phyloP scores from a whole-genome alignment of 2,113 vertebrate species.

The Cyprinodon brontotheroides region DNA sequence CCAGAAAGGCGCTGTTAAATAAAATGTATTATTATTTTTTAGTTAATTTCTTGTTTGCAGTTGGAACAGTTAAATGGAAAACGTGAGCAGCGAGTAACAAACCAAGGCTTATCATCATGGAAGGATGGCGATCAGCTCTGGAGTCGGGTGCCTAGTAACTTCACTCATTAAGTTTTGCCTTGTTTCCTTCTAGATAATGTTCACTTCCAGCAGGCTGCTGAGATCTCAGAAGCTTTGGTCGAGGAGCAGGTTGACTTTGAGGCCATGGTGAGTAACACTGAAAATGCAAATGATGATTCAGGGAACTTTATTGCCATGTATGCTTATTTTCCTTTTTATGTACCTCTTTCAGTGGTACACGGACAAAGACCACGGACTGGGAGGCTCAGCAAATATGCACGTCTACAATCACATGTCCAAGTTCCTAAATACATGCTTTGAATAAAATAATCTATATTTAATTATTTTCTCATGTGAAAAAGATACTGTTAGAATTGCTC shows the following conservation, averaged over 20 bases:
- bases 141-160: neutral
- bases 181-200: slow-evolving; percentile 87
- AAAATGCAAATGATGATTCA: neutral
- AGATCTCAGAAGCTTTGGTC: slow-evolving; percentile 95
- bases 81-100: no score
- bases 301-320: neutral
- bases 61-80: no score
- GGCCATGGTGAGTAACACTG: slow-evolving; percentile 85
- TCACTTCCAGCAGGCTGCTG: slow-evolving; percentile 96
- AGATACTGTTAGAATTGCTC: neutral
- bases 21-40: no score
- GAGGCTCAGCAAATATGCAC: slow-evolving; percentile 85
- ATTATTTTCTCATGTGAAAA: slow-evolving; percentile 9
- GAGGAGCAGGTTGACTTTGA: slow-evolving; percentile 94
- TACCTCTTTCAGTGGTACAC: slow-evolving; percentile 90
- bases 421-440: slow-evolving; percentile 91
- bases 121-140: no score
- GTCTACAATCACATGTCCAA: slow-evolving; percentile 94
- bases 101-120: no score
- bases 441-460: slow-evolving; percentile 37
- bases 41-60: no score
- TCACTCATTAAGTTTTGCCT: neutral
- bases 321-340: neutral
- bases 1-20: no score
- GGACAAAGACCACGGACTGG: slow-evolving; percentile 90